A percentile compares a stretch with the other conserved stretches of the same genome.
Evolutionary conservation across 2,888 invertebrate genomes (phyloP).

Genomic region (Dinocampus coccinellae): DNA sequence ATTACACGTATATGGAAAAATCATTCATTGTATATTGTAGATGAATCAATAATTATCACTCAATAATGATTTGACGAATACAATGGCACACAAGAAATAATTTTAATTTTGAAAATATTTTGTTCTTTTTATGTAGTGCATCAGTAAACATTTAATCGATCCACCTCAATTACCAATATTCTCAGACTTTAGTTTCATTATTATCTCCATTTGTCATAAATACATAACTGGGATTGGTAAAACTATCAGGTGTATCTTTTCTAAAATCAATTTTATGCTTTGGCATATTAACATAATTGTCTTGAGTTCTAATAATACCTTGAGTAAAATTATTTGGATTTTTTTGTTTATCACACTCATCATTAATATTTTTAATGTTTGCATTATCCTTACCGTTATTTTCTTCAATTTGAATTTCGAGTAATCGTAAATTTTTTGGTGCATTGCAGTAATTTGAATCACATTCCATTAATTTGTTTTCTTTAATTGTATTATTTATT

Average conservation of each 20-base stretch:
- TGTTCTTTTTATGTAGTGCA: neutral
- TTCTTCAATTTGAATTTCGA: conserved; percentile 48
- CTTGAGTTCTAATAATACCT: conserved; percentile 60
- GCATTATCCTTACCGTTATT: conserved; percentile 14
- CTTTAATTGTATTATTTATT: conserved; percentile 40
- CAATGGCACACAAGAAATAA: too few relatives aligned
- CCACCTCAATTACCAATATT: neutral
- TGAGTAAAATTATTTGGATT: conserved; percentile 55
- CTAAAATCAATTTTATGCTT: conserved; percentile 69
- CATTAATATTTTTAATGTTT: conserved; percentile 29
- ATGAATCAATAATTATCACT: too few relatives aligned
- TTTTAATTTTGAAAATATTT: too few relatives aligned
- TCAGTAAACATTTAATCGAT: neutral
- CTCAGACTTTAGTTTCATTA: conserved; percentile 14
- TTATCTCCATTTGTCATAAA: conserved; percentile 53
- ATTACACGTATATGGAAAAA: too few relatives aligned
- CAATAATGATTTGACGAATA: too few relatives aligned
- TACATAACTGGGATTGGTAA: conserved; percentile 68
- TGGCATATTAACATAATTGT: conserved; percentile 73
- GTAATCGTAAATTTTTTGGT: conserved; percentile 50
- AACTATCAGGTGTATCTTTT: conserved; percentile 56
- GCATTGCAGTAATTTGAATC: conserved; percentile 62
- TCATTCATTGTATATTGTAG: too few relatives aligned
- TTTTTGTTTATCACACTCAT: conserved; percentile 31
- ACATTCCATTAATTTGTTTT: conserved; percentile 29